These are phyloP conservation scores for Amphiduros pacificus DNA, from an alignment of 2,888 invertebrate species.

Conservation along the genomic window DNA sequence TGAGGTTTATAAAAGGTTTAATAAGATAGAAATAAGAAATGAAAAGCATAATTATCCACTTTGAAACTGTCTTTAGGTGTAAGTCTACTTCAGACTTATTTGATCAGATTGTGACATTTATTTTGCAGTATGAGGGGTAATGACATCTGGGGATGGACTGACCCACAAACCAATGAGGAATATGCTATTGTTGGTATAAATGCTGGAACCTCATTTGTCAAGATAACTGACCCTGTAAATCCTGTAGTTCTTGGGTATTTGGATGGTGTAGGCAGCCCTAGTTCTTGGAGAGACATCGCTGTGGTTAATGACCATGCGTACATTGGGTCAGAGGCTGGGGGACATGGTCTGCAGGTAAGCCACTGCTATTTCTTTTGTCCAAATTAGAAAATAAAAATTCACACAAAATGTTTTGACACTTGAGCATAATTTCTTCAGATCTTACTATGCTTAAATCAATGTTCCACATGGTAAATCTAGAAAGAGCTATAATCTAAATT, in stretches of 20 bases:
- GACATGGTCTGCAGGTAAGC: constrained; percentile 14
- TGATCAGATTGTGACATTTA: background rate
- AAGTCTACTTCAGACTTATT: too few relatives aligned
- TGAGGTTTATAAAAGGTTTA: background rate
- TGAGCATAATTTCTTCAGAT: background rate
- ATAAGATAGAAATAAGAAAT: background rate
- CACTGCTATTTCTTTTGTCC: background rate
- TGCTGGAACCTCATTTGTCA: constrained; percentile 6
- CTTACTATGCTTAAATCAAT: background rate
- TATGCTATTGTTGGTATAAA: constrained; percentile 10
- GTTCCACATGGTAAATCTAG: background rate
- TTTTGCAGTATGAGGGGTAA: constrained; percentile 2
- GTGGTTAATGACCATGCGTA: constrained; percentile 12
- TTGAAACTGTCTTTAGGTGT: too few relatives aligned
- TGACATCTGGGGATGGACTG: constrained; percentile 14
- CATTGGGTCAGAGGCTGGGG: constrained; percentile 12
- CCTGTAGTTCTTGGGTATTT: constrained; percentile 14
- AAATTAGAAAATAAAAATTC: background rate
- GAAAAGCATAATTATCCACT: background rate
- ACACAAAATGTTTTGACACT: background rate
- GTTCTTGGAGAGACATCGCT: constrained; percentile 9
- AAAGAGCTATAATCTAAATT: background rate
- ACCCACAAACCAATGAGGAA: constrained; percentile 7
- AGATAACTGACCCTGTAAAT: constrained; percentile 8
- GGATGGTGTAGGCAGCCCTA: background rate